Percentiles rank a stretch among this genome's conserved stretches.
Conservation (phyloP, 2,888 invertebrate species). For the Apamea crenata region DNA sequence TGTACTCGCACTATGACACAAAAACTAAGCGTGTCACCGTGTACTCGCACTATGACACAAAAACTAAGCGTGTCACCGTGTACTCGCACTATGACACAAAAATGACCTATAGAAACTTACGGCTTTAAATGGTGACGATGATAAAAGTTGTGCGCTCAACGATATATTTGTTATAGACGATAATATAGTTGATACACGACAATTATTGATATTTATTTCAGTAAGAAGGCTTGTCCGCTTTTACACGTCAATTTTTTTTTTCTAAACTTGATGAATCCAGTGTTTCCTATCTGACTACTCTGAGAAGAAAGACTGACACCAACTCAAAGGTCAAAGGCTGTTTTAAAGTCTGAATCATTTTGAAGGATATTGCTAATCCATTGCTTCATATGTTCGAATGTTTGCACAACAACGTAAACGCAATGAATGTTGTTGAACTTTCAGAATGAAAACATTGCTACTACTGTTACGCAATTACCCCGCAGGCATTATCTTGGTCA, state of each 20-base stretch:
- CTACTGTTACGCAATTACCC: too few relatives aligned
- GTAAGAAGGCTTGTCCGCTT: neutral
- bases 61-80: neutral
- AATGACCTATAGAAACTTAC: neutral
- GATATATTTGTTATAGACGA: too few relatives aligned
- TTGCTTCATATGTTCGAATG: neutral
- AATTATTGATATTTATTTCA: neutral
- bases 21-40: neutral
- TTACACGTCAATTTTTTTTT: neutral
- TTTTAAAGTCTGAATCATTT: neutral
- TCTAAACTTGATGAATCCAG: neutral
- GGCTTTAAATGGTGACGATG: neutral
- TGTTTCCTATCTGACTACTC: neutral
- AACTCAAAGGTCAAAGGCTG: neutral
- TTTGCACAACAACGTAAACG: neutral
- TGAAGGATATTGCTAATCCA: neutral
- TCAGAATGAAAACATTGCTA: neutral
- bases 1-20: neutral
- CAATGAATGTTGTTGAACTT: neutral
- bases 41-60: neutral
- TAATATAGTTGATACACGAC: too few relatives aligned
- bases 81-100: neutral
- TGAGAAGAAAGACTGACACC: too few relatives aligned
- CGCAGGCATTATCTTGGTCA: neutral
- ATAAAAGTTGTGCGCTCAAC: neutral